A percentile compares a stretch with the other conserved stretches of the same genome.
phyloP scores from a whole-genome alignment of 2,888 invertebrate genomes.

The Torymus texanus region DNA sequence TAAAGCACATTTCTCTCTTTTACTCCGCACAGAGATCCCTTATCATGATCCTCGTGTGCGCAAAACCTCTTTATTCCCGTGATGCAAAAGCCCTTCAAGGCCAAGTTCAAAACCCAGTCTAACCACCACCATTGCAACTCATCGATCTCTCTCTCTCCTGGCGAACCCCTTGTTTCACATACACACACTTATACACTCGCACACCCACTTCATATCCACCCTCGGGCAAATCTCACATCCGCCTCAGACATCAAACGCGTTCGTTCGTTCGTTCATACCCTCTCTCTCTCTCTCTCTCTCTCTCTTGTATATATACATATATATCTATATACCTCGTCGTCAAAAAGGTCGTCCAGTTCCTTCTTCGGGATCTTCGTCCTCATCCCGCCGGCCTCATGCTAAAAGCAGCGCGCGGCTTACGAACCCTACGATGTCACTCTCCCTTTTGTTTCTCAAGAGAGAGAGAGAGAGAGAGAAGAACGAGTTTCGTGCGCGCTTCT shows the following conservation, averaged over 20 bases:
- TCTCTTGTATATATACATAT: too few relatives aligned
- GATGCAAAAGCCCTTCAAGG: too few relatives aligned
- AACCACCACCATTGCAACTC: too few relatives aligned
- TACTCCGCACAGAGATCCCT: too few relatives aligned
- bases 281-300: too few relatives aligned
- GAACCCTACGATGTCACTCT: slow-evolving; percentile 55
- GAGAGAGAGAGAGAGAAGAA: slow-evolving; percentile 29
- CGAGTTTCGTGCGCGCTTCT: not conserved
- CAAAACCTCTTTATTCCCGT: not conserved
- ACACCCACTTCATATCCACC: not conserved
- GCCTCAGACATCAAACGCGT: not conserved
- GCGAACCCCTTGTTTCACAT: too few relatives aligned
- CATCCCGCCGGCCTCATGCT: slow-evolving; percentile 67
- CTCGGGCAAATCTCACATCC: not conserved
- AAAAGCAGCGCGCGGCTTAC: slow-evolving; percentile 53
- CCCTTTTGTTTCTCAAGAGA: slow-evolving; percentile 45
- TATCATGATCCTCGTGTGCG: too few relatives aligned
- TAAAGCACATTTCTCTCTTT: too few relatives aligned
- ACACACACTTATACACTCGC: too few relatives aligned
- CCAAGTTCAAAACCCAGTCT: too few relatives aligned
- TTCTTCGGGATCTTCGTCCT: slow-evolving; percentile 69
- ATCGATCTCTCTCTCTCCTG: too few relatives aligned
- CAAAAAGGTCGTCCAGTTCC: slow-evolving; percentile 72
- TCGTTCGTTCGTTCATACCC: too few relatives aligned
- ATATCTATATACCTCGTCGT: slow-evolving; percentile 66